Conservation (phyloP, 2,113 vertebrate species). For the Camelus bactrianus region DNA sequence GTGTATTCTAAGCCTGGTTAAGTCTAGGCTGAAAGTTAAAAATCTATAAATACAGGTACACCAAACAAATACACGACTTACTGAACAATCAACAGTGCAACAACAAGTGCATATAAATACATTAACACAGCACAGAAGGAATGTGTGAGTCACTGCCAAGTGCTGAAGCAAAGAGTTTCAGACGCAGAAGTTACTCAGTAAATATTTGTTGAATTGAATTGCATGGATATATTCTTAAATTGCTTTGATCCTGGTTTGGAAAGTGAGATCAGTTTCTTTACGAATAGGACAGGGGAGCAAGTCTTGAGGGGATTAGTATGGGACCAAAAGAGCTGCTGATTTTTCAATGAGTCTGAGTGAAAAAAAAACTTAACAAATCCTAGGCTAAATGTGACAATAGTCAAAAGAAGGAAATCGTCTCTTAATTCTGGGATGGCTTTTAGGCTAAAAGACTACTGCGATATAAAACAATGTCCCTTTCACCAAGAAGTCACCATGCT, state of each 20-base stretch:
- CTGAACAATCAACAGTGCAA: neutral
- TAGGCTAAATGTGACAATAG: neutral
- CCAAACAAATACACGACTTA: neutral
- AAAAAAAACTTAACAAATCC: neutral
- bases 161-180: neutral
- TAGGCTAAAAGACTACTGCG: neutral
- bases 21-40: slow-evolving; percentile 2
- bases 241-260: neutral
- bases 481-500: neutral
- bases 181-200: neutral
- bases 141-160: neutral
- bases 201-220: slow-evolving; percentile 48
- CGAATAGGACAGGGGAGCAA: neutral
- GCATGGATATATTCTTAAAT: neutral
- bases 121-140: neutral
- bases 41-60: neutral
- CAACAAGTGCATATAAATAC: neutral
- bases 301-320: neutral
- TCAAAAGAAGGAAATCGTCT: neutral
- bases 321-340: neutral
- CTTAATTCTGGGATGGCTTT: neutral
- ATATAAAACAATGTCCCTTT: neutral
- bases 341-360: neutral
- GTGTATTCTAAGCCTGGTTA: neutral
- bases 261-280: neutral